Percentiles rank a stretch among this genome's conserved stretches.
These are phyloP conservation scores for Drosophila helvetica DNA, from an alignment of 2,888 invertebrate species.

Conservation along the genomic window DNA sequence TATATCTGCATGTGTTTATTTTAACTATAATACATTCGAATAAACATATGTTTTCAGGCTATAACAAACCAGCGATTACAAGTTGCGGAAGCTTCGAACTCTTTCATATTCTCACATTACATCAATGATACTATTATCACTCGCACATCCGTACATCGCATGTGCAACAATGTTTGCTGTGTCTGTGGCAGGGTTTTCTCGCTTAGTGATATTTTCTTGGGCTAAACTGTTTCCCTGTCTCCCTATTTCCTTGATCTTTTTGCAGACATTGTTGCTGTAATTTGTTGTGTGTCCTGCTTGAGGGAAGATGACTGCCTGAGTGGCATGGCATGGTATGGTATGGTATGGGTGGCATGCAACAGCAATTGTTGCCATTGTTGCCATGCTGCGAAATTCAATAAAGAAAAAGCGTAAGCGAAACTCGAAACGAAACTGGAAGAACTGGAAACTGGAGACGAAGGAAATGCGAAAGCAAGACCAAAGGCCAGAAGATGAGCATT, in stretches of 20 bases:
- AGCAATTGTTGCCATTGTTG: slow-evolving; percentile 43
- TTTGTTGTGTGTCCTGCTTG: slow-evolving; percentile 1
- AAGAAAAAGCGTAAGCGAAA: slow-evolving; percentile 19
- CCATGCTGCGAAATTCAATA: slow-evolving; percentile 51
- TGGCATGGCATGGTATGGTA: too few species aligned
- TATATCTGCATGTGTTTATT: too few species aligned
- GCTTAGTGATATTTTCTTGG: slow-evolving; percentile 7
- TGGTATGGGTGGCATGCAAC: slow-evolving; percentile 25
- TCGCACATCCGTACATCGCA: too few species aligned
- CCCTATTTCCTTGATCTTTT: background rate
- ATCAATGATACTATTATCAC: slow-evolving; percentile 15
- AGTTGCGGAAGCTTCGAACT: too few species aligned
- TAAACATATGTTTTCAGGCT: too few species aligned
- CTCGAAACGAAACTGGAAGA: slow-evolving; percentile 2
- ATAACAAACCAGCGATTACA: too few species aligned
- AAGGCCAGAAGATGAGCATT: slow-evolving; percentile 38
- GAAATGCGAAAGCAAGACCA: slow-evolving; percentile 29
- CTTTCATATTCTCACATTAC: too few species aligned
- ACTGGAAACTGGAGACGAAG: slow-evolving; percentile 2
- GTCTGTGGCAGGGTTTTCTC: background rate
- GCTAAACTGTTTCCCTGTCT: slow-evolving; percentile 10
- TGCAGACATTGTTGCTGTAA: slow-evolving; percentile 12
- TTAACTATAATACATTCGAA: too few species aligned
- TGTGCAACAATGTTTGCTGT: slow-evolving; percentile 14
- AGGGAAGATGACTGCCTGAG: background rate